Evolutionary conservation across 2,888 invertebrate species (phyloP), one percentile per base, ranked within the genome.

Genomic region (Tryphoninae sp.): DNA sequence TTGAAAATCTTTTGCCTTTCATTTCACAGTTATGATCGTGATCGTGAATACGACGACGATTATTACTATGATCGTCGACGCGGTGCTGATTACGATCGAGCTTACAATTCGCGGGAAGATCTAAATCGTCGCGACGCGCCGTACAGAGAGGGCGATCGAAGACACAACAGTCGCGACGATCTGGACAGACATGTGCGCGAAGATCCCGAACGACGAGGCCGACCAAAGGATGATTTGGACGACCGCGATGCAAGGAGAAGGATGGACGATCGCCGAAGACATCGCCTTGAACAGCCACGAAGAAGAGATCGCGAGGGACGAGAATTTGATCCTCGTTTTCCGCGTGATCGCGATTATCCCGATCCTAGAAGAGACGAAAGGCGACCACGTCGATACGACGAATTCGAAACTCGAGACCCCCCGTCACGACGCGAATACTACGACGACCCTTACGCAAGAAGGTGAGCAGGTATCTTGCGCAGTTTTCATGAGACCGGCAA

Each of bases 1-100:
- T 19, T 26, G 8, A 51, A 19, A 58, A 79, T 76, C 45, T n/a
- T 65, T 68, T 42, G 51, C 19, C n/a, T 51, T 62, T 62, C 9
- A 13, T 51, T 86, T 62, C 40, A 59, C 51, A 89, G 90, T 62
- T 91, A 90, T 42, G 91, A 92, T 33, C 89, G 89, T 2, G 91
- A 91, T 33, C 89, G 89, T 2, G 91, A 91, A 22, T 92, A 89
- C 75, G 91, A 91, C 8, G 91, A 90, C n/a, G 91, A 91, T 77
- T 92, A 90, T 74, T 91, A 89, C 82, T 91, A 91, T 64, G 90
- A 90, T 71, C 90, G 91, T 72, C 90, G 91, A 23, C 89, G 91
- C 11, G 88, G 83, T 0, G 84, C 73, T 13, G 91, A 91, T 22
- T 90, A 81, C 53, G 91, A 91, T 61, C 88, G 91, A 51, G 69